A percentile compares a stretch with the other conserved stretches of the same genome.
Conservation (phyloP, 1,140 invertebrate species). For the Rhyacophila brunnea region DNA sequence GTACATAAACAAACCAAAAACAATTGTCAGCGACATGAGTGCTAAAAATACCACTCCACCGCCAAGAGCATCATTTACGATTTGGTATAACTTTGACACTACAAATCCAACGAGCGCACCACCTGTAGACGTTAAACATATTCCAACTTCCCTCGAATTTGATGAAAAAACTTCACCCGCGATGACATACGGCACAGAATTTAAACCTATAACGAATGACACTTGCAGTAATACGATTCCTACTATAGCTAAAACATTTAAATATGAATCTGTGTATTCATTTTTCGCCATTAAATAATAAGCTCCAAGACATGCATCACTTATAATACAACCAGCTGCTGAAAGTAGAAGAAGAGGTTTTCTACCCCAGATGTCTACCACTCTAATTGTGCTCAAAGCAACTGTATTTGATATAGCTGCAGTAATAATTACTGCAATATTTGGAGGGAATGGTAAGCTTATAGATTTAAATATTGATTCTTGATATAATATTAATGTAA, state of each 20-base stretch:
- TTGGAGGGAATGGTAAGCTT: slow-evolving; percentile 10
- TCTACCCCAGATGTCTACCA: slow-evolving; percentile 15
- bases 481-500: slow-evolving; percentile 7
- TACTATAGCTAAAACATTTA: slow-evolving; percentile 13
- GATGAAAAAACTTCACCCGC: slow-evolving; percentile 26
- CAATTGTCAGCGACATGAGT: slow-evolving; percentile 4
- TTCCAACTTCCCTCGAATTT: slow-evolving; percentile 21
- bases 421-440: slow-evolving; percentile 15
- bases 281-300: slow-evolving; percentile 1
- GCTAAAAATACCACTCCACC: slow-evolving; percentile 9
- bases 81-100: slow-evolving; percentile 16
- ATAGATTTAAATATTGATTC: slow-evolving; percentile 8
- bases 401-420: background rate
- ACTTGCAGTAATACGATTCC: slow-evolving; percentile 13
- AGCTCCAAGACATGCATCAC: slow-evolving; percentile 5
- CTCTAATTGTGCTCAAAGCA: background rate
- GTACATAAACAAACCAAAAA: slow-evolving; percentile 4
- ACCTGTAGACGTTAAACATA: slow-evolving; percentile 19
- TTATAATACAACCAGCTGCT: slow-evolving; percentile 14
- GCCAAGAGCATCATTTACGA: slow-evolving; percentile 12
- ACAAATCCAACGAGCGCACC: slow-evolving; percentile 19
- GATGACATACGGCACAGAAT: slow-evolving; percentile 19
- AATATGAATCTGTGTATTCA: background rate
- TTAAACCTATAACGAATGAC: slow-evolving; percentile 12
- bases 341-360: slow-evolving; percentile 15